These are phyloP conservation scores for Aphrocallistes beatrix DNA, from an alignment of 37 sponge, comb jelly and placozoan genomes.

Conservation along the genomic window DNA sequence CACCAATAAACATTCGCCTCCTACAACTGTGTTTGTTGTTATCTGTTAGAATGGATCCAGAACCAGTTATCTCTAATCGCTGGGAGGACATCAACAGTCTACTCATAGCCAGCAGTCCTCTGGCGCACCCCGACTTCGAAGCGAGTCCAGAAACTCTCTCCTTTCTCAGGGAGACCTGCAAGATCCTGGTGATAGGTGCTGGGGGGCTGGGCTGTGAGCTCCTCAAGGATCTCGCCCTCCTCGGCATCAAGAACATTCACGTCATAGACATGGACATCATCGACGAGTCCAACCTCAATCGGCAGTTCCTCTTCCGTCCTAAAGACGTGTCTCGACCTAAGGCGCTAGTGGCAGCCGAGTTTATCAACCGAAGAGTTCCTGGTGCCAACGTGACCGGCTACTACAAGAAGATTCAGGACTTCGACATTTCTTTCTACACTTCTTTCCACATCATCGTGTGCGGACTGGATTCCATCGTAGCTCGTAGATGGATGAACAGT, in stretches of 20 bases:
- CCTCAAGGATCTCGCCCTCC: slow-evolving; percentile 77
- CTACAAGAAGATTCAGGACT: slow-evolving; percentile 82
- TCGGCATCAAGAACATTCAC: slow-evolving; percentile 81
- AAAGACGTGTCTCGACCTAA: slow-evolving; percentile 81
- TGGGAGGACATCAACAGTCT: slow-evolving; percentile 49
- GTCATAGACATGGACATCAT: slow-evolving; percentile 99
- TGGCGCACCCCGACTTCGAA: slow-evolving; percentile 68
- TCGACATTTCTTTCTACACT: slow-evolving; percentile 67
- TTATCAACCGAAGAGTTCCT: slow-evolving; percentile 57
- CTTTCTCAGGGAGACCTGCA: slow-evolving; percentile 59
- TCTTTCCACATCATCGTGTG: slow-evolving; percentile 78
- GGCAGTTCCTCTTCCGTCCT: slow-evolving; percentile 88
- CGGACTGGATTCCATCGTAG: slow-evolving; percentile 84
- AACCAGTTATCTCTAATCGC: not conserved
- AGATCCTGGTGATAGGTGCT: slow-evolving; percentile 88
- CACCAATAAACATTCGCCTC: no score
- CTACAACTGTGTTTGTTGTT: no score
- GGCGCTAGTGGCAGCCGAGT: slow-evolving; percentile 75
- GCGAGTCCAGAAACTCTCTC: slow-evolving; percentile 61
- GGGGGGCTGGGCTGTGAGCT: slow-evolving; percentile 98
- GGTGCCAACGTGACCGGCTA: slow-evolving; percentile 67
- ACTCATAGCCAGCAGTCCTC: slow-evolving; percentile 48
- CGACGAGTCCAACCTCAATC: slow-evolving; percentile 90
- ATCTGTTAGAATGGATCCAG: not conserved
- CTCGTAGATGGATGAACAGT: slow-evolving; percentile 93